Evolutionary conservation across 2,113 vertebrate species (phyloP).

Genomic region (Gallinago media): DNA sequence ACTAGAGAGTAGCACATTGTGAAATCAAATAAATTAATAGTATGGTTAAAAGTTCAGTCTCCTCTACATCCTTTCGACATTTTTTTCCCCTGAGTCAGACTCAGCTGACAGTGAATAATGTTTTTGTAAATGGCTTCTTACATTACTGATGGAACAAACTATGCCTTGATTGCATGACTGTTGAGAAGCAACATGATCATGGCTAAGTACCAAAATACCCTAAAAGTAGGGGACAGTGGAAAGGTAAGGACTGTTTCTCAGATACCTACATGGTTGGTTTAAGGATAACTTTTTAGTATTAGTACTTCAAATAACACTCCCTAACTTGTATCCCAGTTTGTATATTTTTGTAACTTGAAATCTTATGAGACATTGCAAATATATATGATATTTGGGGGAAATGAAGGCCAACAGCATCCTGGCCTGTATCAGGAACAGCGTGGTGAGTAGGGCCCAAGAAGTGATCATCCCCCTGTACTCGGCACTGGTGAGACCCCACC

Average conservation of each 20-base stretch:
- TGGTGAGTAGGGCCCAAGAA: too few species aligned
- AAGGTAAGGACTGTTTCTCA: neutral
- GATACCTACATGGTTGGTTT: neutral
- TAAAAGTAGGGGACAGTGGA: neutral
- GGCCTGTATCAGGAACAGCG: too few species aligned
- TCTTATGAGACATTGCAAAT: neutral
- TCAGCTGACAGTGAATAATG: conserved; percentile 7
- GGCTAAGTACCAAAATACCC: neutral
- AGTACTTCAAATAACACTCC: neutral
- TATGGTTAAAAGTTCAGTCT: neutral
- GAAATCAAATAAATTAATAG: neutral
- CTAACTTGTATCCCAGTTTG: neutral
- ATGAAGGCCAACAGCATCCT: too few species aligned
- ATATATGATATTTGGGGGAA: neutral
- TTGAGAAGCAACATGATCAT: neutral
- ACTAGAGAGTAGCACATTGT: neutral
- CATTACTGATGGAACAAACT: neutral
- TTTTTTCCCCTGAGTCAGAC: conserved; percentile 28
- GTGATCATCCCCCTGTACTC: too few species aligned
- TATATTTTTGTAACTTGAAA: neutral
- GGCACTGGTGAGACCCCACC: too few species aligned
- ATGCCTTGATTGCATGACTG: neutral
- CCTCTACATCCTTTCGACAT: neutral
- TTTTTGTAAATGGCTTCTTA: conserved; percentile 21
- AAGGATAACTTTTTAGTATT: neutral